phyloP scores from a whole-genome alignment of 2,113 vertebrate species.

The Istiophorus platypterus region DNA sequence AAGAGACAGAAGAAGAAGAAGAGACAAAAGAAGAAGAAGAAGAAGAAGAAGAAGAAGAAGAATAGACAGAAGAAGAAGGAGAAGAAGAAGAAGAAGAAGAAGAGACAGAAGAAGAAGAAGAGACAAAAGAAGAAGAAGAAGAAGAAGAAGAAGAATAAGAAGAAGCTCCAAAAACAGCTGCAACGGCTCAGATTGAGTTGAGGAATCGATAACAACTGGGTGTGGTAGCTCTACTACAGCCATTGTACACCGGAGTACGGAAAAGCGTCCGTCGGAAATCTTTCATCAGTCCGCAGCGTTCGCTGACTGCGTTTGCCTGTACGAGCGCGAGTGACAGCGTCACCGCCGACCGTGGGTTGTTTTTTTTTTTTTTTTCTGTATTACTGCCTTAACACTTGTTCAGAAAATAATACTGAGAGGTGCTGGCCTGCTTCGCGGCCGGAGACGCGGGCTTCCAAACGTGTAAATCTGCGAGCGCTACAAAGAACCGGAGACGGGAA shows the following conservation, averaged over 20 bases:
- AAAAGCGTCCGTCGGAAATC: conserved; percentile 38
- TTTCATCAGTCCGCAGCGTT: conserved; percentile 44
- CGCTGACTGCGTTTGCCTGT: conserved; percentile 41
- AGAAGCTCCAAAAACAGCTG: conserved; percentile 62
- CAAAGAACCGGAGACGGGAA: conserved; percentile 41
- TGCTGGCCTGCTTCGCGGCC: conserved; percentile 55
- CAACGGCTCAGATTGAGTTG: conserved; percentile 78
- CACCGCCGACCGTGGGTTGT: conserved; percentile 18
- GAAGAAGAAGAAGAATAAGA: conserved; percentile 48
- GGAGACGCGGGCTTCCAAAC: conserved; percentile 50
- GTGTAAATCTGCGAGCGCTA: conserved; percentile 49
- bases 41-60: conserved; percentile 51
- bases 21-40: conserved; percentile 45
- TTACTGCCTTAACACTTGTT: conserved; percentile 52
- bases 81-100: conserved; percentile 48
- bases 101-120: conserved; percentile 46
- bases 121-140: conserved; percentile 47
- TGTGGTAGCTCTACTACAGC: conserved; percentile 46
- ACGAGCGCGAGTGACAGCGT: conserved; percentile 2
- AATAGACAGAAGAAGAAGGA: conserved; percentile 49
- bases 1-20: too few species aligned
- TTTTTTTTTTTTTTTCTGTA: conserved; percentile 51
- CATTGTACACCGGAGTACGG: conserved; percentile 18
- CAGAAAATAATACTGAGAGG: conserved; percentile 74
- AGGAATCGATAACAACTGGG: conserved; percentile 49